These are phyloP conservation scores for Aphis craccivora DNA, from an alignment of 1,140 invertebrate species.

Conservation along the genomic window DNA sequence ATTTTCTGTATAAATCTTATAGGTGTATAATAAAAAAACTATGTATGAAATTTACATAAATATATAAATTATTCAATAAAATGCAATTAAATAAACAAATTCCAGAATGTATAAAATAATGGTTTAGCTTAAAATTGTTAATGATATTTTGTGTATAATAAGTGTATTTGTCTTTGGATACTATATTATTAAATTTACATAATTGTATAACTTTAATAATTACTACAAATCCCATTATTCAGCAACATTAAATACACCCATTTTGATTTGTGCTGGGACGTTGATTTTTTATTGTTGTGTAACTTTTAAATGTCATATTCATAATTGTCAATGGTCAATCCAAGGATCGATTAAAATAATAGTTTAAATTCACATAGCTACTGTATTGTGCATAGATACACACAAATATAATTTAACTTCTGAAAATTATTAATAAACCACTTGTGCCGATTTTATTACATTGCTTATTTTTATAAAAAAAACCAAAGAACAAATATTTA, in stretches of 20 bases:
- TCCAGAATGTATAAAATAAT: neutral
- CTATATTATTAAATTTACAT: conserved; percentile 24
- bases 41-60: neutral
- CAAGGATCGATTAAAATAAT: neutral
- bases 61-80: neutral
- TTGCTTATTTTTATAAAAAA: neutral
- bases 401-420: neutral
- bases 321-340: neutral
- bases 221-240: neutral
- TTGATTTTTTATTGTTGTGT: conserved; percentile 36
- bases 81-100: neutral
- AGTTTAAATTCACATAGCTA: neutral
- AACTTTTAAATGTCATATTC: neutral
- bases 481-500: neutral
- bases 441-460: neutral
- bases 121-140: neutral
- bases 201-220: neutral
- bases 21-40: neutral
- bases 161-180: neutral
- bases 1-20: neutral
- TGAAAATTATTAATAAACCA: neutral
- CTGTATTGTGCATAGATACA: no score
- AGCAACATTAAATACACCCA: conserved; percentile 19
- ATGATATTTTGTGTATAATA: neutral
- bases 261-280: neutral